Percentiles rank a stretch among this genome's conserved stretches.
phyloP scores from a whole-genome alignment of 2,888 invertebrate genomes.

The Steinernema scapterisci region DNA sequence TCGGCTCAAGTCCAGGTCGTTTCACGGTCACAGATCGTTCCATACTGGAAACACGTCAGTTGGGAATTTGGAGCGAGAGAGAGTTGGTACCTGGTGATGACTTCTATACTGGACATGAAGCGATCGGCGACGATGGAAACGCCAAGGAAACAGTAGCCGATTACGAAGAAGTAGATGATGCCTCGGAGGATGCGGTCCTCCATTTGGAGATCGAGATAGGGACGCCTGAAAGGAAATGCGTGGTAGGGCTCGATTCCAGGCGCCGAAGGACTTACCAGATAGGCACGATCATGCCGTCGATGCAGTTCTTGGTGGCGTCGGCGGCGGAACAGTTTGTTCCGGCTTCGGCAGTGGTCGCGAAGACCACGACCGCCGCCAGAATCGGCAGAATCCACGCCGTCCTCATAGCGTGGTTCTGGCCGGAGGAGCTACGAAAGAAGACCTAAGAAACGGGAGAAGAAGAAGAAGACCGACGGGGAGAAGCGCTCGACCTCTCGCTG shows the following conservation, averaged over 20 bases:
- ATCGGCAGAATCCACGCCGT: conserved; percentile 30
- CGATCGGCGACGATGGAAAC: conserved; percentile 98
- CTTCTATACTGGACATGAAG: conserved; percentile 99
- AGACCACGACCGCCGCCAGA: conserved; percentile 15
- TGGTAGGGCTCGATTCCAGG: neutral
- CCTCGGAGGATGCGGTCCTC: conserved; percentile 74
- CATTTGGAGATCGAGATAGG: conserved; percentile 61
- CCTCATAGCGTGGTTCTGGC: conserved; percentile 11
- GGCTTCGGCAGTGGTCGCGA: conserved; percentile 43
- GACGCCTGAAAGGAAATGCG: conserved; percentile 55
- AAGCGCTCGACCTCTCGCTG: neutral
- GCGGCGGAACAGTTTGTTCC: conserved; percentile 66
- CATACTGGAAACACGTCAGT: conserved; percentile 69
- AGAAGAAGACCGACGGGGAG: neutral
- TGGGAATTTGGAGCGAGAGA: neutral
- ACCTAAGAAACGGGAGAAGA: neutral
- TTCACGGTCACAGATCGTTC: conserved; percentile 91
- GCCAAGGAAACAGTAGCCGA: conserved; percentile 95
- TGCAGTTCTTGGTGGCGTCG: conserved; percentile 73
- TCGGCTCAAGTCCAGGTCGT: conserved; percentile 83
- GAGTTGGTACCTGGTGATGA: conserved; percentile 77
- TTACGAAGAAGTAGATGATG: conserved; percentile 82
- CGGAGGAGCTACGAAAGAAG: neutral
- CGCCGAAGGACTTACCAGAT: conserved; percentile 75
- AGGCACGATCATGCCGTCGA: conserved; percentile 84